Conservation (phyloP, 1,140 invertebrate genomes). For the Neuroterus valhalla region DNA sequence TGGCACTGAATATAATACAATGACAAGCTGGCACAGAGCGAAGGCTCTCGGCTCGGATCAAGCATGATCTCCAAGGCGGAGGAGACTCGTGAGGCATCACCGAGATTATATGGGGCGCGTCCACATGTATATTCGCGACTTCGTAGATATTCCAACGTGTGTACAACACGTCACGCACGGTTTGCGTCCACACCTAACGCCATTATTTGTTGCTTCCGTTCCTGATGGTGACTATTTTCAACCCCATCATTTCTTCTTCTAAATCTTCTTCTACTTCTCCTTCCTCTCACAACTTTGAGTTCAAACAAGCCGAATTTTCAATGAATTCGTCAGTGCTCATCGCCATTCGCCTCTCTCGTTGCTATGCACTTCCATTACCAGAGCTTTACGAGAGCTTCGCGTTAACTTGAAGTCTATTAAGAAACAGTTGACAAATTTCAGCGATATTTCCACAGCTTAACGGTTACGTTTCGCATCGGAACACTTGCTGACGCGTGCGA, state of each 20-base stretch:
- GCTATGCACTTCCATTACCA: constrained; percentile 30
- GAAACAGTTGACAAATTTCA: constrained; percentile 64
- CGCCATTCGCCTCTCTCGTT: constrained; percentile 43
- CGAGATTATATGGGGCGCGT: constrained; percentile 73
- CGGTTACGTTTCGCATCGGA: constrained; percentile 41
- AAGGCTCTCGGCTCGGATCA: constrained; percentile 61
- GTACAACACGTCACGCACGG: constrained; percentile 67
- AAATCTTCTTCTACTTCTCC: constrained; percentile 36
- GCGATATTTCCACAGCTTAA: constrained; percentile 59
- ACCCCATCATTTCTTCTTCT: constrained; percentile 49
- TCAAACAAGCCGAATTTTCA: constrained; percentile 64
- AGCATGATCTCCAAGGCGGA: constrained; percentile 65
- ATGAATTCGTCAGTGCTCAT: constrained; percentile 52
- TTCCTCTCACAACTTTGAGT: constrained; percentile 37
- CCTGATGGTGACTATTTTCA: constrained; percentile 65
- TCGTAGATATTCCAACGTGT: constrained; percentile 39
- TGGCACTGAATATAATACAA: constrained; percentile 51
- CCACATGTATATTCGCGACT: constrained; percentile 52
- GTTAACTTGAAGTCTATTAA: constrained; percentile 56
- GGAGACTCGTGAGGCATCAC: constrained; percentile 68
- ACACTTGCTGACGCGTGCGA: constrained; percentile 13
- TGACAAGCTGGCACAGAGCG: constrained; percentile 53
- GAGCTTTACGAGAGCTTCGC: constrained; percentile 37
- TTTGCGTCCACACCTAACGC: constrained; percentile 70
- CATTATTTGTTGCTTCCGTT: constrained; percentile 75